Evolutionary conservation across 2,888 invertebrate species (phyloP), one percentile per base, ranked within the genome.

Genomic region (Drosophila heteroneura): DNA sequence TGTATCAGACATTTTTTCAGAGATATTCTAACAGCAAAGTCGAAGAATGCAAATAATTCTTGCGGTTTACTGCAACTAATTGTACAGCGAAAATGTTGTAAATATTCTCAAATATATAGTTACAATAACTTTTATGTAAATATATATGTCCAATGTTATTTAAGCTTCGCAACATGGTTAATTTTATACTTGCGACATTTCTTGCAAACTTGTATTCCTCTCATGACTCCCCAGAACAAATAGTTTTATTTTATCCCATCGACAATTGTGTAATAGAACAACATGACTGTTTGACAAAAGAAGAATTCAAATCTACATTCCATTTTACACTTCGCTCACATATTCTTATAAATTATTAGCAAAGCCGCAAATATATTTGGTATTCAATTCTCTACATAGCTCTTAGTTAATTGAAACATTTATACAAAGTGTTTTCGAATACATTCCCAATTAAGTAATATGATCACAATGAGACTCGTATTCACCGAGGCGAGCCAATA

Each of bases 1-100:
- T 69, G 63, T 53, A 49, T n/a, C 32, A 16, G 19, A 32, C 30
- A 54, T 57, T 66, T 58, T 58, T 58, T 22, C 41, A 58, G 12
- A 22, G 44, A 41, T 6, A 26, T 28, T 60, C 33, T 16, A 64
- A 61, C 16, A 33, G 49, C 72, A 59, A 69, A 62, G 52, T 22
- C 44, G 12, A 60, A n/a, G 28, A 30, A 58, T 32, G n/a, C 16
- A 51, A 51, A 47, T 4, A 22, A 47, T 56, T 56, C n/a, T 16
- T 58, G 28, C 28, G 28, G 28, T 5, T 39, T 57, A 16, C 26
- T 28, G 6, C 12, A 33, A 22, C 9, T 26, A 19, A 26, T 35
- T 3, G 19, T 19, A 19, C 5, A 26, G 26, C 26, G 4, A 6
- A 53, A 22, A 33, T 22, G 32, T 51, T 51, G 2, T 9, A 5